Evolutionary conservation across 1,140 invertebrate species (phyloP).

Genomic region (Nasonia longicornis): DNA sequence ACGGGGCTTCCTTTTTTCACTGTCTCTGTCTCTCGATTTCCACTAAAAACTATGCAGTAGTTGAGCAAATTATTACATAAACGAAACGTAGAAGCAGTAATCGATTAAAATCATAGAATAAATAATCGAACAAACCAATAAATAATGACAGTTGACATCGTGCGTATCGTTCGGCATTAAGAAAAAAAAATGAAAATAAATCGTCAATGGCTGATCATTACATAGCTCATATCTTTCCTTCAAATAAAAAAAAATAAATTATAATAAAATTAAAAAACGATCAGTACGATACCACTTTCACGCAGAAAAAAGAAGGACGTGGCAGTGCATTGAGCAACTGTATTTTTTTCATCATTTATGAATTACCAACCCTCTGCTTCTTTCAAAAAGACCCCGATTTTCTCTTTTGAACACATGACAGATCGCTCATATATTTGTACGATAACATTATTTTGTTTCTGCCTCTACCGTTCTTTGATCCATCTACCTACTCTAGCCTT

Average conservation of each 20-base stretch:
- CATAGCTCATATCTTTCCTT: slow-evolving; percentile 1
- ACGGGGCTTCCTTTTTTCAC: slow-evolving; percentile 57
- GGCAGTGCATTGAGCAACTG: slow-evolving; percentile 69
- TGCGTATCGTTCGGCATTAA: slow-evolving; percentile 28
- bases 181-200: slow-evolving; percentile 35
- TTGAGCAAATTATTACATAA: slow-evolving; percentile 49
- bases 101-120: slow-evolving; percentile 43
- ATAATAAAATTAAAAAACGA: slow-evolving; percentile 28
- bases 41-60: slow-evolving; percentile 31
- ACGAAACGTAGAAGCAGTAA: slow-evolving; percentile 34
- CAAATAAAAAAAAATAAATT: slow-evolving; percentile 6
- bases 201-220: slow-evolving; percentile 27
- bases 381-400: slow-evolving; percentile 54
- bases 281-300: slow-evolving; percentile 52
- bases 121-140: slow-evolving; percentile 44
- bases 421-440: slow-evolving; percentile 67
- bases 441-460: slow-evolving; percentile 59
- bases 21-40: slow-evolving; percentile 36
- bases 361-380: slow-evolving; percentile 58
- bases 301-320: slow-evolving; percentile 55
- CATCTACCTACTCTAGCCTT: slow-evolving; percentile 67
- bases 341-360: slow-evolving; percentile 49
- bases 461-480: slow-evolving; percentile 53
- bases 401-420: slow-evolving; percentile 67
- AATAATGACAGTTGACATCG: slow-evolving; percentile 41